phyloP scores from a whole-genome alignment of 2,113 vertebrate species.

The Apaloderma vittatum region DNA sequence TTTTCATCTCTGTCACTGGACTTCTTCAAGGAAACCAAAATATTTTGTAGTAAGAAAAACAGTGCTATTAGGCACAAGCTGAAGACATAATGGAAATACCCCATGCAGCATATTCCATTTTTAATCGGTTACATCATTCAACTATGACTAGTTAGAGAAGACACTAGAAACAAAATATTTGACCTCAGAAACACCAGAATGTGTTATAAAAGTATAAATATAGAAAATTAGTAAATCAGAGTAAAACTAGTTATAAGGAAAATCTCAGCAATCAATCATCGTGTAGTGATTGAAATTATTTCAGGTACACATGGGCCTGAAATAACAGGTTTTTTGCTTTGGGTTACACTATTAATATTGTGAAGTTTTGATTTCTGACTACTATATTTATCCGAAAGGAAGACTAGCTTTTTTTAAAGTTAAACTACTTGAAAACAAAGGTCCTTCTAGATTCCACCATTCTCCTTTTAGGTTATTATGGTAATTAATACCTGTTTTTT shows the following conservation, averaged over 20 bases:
- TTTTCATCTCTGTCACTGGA: conserved; percentile 44
- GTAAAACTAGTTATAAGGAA: neutral
- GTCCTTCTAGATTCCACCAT: neutral
- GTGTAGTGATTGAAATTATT: neutral
- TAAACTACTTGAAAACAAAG: neutral
- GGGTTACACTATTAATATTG: neutral
- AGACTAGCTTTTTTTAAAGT: neutral
- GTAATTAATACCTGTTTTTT: neutral
- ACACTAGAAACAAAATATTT: neutral
- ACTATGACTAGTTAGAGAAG: neutral
- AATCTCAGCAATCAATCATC: neutral
- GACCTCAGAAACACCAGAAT: neutral
- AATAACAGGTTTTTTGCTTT: neutral
- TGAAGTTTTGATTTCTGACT: neutral
- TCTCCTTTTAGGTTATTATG: neutral
- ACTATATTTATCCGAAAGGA: neutral
- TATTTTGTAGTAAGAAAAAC: conserved; percentile 46
- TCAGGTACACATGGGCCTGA: neutral
- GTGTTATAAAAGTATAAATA: neutral
- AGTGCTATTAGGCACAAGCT: neutral
- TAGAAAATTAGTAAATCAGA: neutral
- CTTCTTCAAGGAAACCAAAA: conserved; percentile 59
- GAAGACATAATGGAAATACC: conserved; percentile 18
- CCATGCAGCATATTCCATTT: neutral
- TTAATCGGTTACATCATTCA: neutral